These are phyloP conservation scores for Serranus cabrilla DNA, from an alignment of 2,797 vertebrate genomes.

Conservation along the genomic window DNA sequence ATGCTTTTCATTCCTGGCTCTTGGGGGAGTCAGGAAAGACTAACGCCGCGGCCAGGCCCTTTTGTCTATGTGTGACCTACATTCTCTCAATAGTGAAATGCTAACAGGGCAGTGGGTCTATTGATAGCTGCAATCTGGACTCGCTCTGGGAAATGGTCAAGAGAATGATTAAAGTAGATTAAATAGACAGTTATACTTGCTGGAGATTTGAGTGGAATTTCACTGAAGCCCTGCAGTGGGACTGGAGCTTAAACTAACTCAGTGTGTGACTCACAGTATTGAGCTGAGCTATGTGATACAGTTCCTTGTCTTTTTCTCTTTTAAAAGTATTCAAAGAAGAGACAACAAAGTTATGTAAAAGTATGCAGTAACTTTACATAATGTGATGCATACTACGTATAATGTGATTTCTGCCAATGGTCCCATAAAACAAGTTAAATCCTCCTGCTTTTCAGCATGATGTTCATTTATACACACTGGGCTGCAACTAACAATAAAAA, in stretches of 20 bases:
- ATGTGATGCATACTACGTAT: background rate
- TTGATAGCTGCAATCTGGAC: conserved; percentile 55
- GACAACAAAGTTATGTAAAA: background rate
- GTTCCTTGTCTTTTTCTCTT: background rate
- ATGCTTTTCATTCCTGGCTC: conserved; percentile 47
- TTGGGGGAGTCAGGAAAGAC: conserved; percentile 42
- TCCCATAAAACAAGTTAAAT: background rate
- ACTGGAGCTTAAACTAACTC: background rate
- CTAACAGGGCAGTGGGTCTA: conserved; percentile 42
- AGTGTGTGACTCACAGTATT: background rate
- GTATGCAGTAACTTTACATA: conserved; percentile 5
- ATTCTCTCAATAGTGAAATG: conserved; percentile 63
- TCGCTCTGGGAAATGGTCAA: conserved; percentile 32
- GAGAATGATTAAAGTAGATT: conserved; percentile 50
- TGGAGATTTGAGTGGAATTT: conserved; percentile 40
- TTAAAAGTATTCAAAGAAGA: background rate
- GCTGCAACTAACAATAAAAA: background rate
- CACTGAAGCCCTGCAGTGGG: conserved; percentile 23
- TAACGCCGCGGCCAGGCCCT: background rate
- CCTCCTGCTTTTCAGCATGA: background rate
- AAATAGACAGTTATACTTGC: conserved; percentile 47
- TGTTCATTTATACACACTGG: background rate
- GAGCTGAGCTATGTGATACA: conserved; percentile 12
- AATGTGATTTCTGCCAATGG: background rate
- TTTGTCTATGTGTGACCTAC: conserved; percentile 67